A percentile compares a stretch with the other conserved stretches of the same genome.
Evolutionary conservation across 1,140 invertebrate species (phyloP).

Genomic region (Drosophila erecta): DNA sequence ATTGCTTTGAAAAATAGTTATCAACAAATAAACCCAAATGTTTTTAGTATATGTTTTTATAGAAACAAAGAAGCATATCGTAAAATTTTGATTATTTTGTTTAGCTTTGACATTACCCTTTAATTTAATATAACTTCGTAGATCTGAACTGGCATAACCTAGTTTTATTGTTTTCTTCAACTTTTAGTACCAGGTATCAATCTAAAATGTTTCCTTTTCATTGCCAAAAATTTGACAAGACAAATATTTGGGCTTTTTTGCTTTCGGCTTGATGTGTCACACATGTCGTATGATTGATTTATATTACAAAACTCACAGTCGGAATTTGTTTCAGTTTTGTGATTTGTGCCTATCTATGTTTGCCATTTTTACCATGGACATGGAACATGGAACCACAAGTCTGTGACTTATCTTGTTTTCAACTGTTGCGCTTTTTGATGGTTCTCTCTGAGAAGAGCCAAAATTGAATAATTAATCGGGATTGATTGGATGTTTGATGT

Average conservation of each 20-base stretch:
- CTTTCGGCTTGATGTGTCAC: slow-evolving; percentile 45
- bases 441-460: neutral
- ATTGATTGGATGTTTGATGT: slow-evolving; percentile 40
- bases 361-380: neutral
- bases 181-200: neutral
- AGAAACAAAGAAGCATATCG: too few species aligned
- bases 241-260: slow-evolving; percentile 33
- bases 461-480: slow-evolving; percentile 48
- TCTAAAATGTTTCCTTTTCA: neutral
- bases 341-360: slow-evolving; percentile 22
- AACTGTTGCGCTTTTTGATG: slow-evolving; percentile 30
- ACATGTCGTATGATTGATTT: slow-evolving; percentile 76
- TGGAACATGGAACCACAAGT: slow-evolving; percentile 12
- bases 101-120: too few species aligned
- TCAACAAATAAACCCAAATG: too few species aligned
- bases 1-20: neutral
- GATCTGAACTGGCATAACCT: neutral
- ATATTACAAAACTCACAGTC: slow-evolving; percentile 41
- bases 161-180: neutral
- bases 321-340: slow-evolving; percentile 42
- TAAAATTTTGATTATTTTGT: too few species aligned
- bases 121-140: too few species aligned
- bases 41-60: too few species aligned
- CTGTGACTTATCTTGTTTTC: slow-evolving; percentile 9
- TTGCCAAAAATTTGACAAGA: neutral